phyloP scores from a whole-genome alignment of 2,797 vertebrate genomes.

The Phalanger gymnotis region DNA sequence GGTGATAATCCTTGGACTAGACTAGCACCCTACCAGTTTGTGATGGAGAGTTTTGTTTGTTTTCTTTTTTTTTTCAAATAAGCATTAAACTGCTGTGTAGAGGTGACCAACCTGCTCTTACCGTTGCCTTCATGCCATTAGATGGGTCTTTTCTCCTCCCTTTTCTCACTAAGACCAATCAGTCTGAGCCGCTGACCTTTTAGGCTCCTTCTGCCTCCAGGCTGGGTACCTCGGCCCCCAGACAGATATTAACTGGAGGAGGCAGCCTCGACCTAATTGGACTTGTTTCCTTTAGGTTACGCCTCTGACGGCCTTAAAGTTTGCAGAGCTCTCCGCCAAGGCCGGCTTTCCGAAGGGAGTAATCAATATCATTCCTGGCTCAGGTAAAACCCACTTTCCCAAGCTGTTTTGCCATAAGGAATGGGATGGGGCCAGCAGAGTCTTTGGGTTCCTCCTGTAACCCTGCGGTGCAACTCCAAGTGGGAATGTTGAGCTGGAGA shows the following conservation, averaged over 20 bases:
- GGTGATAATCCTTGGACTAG: no score
- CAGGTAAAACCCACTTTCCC: slow-evolving; percentile 87
- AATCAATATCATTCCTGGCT: slow-evolving; percentile 96
- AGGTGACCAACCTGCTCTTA: neutral
- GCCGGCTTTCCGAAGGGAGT: slow-evolving; percentile 97
- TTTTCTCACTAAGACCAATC: neutral
- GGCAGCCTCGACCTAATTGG: neutral
- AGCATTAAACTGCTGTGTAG: neutral
- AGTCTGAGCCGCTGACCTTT: no score
- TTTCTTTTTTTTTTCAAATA: neutral
- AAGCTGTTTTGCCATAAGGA: neutral
- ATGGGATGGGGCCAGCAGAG: neutral
- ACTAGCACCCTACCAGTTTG: no score
- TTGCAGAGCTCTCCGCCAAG: slow-evolving; percentile 94
- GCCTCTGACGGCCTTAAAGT: slow-evolving; percentile 96
- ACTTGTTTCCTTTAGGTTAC: slow-evolving; percentile 89
- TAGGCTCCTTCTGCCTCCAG: neutral
- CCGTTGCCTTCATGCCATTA: neutral
- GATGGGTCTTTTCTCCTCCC: neutral
- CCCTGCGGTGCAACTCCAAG: neutral
- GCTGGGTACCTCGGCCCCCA: neutral
- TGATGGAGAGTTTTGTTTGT: neutral
- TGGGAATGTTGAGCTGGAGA: neutral
- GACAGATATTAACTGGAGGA: neutral
- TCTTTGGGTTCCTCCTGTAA: neutral